Percentiles rank a stretch among this genome's conserved stretches.
Conservation (phyloP, 1,140 invertebrate genomes). For the Drosophila hydei region DNA sequence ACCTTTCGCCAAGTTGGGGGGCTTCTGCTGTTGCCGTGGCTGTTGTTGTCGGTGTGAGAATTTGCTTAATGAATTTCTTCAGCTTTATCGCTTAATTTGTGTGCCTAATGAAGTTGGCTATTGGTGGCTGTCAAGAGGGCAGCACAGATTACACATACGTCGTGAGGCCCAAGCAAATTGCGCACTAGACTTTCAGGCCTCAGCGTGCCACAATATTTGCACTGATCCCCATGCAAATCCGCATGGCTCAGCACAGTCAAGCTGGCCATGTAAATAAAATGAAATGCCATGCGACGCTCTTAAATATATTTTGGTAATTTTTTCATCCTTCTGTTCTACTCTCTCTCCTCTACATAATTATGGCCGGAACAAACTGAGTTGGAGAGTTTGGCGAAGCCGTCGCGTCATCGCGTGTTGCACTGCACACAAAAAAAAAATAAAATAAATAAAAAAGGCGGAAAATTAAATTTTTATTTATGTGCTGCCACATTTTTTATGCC, state of each 20-base stretch:
- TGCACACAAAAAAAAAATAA: conserved; percentile 10
- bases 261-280: conserved; percentile 55
- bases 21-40: conserved; percentile 42
- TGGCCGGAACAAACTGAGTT: conserved; percentile 54
- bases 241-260: conserved; percentile 34
- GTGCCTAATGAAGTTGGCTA: conserved; percentile 72
- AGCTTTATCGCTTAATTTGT: conserved; percentile 76
- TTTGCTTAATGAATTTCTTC: conserved; percentile 76
- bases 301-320: conserved; percentile 72
- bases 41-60: conserved; percentile 64
- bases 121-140: conserved; percentile 55
- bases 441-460: conserved; percentile 45
- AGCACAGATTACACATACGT: conserved; percentile 66
- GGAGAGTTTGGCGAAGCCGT: conserved; percentile 40
- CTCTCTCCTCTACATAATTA: conserved; percentile 70
- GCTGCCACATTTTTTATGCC: conserved; percentile 76
- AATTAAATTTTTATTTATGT: conserved; percentile 81
- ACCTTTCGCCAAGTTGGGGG: conserved; percentile 46
- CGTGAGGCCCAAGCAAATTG: conserved; percentile 59
- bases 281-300: conserved; percentile 52
- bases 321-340: conserved; percentile 11
- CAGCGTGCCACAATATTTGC: conserved; percentile 32
- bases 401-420: conserved; percentile 71
- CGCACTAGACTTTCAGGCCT: conserved; percentile 14
- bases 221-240: conserved; percentile 32